These are phyloP conservation scores for Xylophagus ater DNA, from an alignment of 2,888 invertebrate genomes.

Conservation along the genomic window DNA sequence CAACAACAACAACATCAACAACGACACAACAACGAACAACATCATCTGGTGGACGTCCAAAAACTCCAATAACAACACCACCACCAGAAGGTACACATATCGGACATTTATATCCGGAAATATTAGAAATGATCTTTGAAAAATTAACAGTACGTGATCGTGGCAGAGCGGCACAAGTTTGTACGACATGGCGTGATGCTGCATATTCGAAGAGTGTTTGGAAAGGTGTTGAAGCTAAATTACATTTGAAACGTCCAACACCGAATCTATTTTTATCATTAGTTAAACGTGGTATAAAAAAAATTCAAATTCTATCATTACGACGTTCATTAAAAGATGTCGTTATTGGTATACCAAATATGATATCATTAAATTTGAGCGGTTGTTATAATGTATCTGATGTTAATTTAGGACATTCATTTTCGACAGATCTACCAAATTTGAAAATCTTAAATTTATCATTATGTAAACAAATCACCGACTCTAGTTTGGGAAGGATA, in stretches of 20 bases:
- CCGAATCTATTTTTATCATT: slow-evolving; percentile 77
- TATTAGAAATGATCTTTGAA: slow-evolving; percentile 83
- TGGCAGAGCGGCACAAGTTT: slow-evolving; percentile 84
- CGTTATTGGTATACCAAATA: slow-evolving; percentile 70
- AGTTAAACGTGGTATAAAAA: slow-evolving; percentile 75
- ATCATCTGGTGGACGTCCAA: slow-evolving; percentile 30
- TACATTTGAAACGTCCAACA: slow-evolving; percentile 74
- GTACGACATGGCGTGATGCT: slow-evolving; percentile 81
- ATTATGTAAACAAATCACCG: slow-evolving; percentile 91
- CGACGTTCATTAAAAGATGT: slow-evolving; percentile 74
- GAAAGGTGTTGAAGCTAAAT: slow-evolving; percentile 84
- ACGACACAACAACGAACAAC: slow-evolving; percentile 33
- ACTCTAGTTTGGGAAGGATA: slow-evolving; percentile 73
- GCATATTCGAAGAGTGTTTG: slow-evolving; percentile 87
- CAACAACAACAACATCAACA: slow-evolving; percentile 24
- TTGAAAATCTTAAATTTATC: slow-evolving; percentile 76
- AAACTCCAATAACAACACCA: slow-evolving; percentile 34
- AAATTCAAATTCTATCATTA: slow-evolving; percentile 80
- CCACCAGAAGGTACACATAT: slow-evolving; percentile 60
- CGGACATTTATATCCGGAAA: slow-evolving; percentile 82
- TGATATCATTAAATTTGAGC: slow-evolving; percentile 79
- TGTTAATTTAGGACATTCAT: slow-evolving; percentile 69
- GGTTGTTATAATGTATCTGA: slow-evolving; percentile 92
- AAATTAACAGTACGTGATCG: slow-evolving; percentile 79
- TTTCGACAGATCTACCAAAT: slow-evolving; percentile 62